Evolutionary conservation across 35 echinoderm and acorn worm genomes (phyloP), one percentile per base, ranked within the genome.

Genomic region (Heliocidaris tuberculata): DNA sequence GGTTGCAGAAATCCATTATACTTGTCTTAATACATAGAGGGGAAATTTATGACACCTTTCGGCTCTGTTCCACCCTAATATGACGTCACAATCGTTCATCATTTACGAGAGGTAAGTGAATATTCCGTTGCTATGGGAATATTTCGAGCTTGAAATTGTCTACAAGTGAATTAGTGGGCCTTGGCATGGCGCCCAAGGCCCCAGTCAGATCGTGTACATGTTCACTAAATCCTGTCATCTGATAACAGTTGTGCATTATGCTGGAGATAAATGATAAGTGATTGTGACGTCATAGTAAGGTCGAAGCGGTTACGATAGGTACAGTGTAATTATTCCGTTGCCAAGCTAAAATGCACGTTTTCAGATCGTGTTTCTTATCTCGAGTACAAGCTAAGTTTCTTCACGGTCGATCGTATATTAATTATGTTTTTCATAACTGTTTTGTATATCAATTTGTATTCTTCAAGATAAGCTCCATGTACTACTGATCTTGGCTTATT

Each of bases 71-170:
- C 27, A 19, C 27, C 65, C 65, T 27, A 78, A 6, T 78, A 78
- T 78, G 65, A 78, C 65, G 65, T 78, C 65, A 78, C 27, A 19
- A 19, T 27, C 19, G 19, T 78, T 78, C 65, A 78, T 78, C 21
- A 78, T 78, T 78, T 78, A 21, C 65, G 27, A 78, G 65, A 78
- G 65, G 65, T 78, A 78, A 78, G 65, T 78, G 65, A 78, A 78
- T n/a, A 78, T n/a, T 78, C 65, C 65, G 65, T 78, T 78, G 65
- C 17, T 24, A 27, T 78, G 65, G 65, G 5, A 24, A 78, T 78
- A 78, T 78, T 42, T 78, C 65, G 27, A 78, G 65, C 65, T 78
- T 78, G 65, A 24, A 78, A n/a, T 78, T 78, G 65, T 78, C 65
- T 78, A 78, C 65, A 78, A 78, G 65, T 78, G 65, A 78, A 78